A percentile compares a stretch with the other conserved stretches of the same genome.
Conservation (phyloP, 2,113 vertebrate species). For the Pterocles gutturalis region DNA sequence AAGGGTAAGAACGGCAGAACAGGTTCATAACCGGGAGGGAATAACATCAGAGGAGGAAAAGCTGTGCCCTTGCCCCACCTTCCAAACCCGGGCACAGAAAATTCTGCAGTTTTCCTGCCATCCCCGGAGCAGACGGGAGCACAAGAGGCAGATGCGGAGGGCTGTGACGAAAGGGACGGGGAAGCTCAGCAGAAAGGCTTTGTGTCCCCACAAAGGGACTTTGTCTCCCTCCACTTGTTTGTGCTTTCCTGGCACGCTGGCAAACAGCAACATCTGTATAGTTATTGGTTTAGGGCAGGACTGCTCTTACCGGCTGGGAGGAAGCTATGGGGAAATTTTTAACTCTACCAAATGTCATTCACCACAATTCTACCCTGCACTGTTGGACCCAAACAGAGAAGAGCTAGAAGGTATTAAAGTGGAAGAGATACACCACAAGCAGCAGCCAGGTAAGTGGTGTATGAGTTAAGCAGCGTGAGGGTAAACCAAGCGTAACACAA, state of each 20-base stretch:
- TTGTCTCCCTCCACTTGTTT: neutral
- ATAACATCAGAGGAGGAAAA: neutral
- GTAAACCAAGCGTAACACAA: neutral
- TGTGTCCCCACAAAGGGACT: slow-evolving; percentile 24
- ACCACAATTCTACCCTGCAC: neutral
- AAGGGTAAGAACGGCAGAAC: neutral
- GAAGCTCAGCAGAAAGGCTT: slow-evolving; percentile 39
- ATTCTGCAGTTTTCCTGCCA: neutral
- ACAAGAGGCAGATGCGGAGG: neutral
- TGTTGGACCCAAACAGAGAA: neutral
- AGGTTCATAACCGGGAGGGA: neutral
- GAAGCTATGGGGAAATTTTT: neutral
- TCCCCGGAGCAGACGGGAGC: neutral
- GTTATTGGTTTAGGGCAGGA: slow-evolving; percentile 36
- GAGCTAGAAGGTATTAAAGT: neutral
- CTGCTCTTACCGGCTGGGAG: neutral
- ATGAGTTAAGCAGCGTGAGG: accelerated
- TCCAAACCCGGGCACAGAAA: neutral
- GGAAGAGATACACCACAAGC: neutral
- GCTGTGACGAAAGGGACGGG: neutral
- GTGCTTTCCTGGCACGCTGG: neutral
- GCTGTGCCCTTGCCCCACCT: neutral
- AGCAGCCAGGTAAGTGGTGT: neutral
- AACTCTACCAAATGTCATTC: neutral
- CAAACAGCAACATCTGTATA: slow-evolving; percentile 9